Base-by-base conservation (phyloP, 2,888 invertebrate species). In the Nephrocerus scutellatus region DNA sequence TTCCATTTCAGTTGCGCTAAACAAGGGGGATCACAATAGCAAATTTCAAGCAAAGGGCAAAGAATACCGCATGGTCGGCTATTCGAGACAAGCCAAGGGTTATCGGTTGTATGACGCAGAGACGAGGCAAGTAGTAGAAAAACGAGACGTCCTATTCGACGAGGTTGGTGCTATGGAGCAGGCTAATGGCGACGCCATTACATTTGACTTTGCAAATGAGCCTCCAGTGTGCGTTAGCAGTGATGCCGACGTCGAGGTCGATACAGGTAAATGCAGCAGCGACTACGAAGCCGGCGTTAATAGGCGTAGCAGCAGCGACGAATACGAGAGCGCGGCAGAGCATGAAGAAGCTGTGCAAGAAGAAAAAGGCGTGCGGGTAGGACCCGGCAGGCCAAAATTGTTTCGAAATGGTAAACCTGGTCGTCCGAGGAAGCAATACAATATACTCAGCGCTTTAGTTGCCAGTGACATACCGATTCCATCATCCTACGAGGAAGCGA, bases 371-470 rank as follows among this genome's bases (percentile, higher is more conserved):
- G 24, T 28, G 5, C 32, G 32, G 34, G 23, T 39, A 34, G 44
- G 47, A 22, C 33, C 42, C 26, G 47, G 46, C 13, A 36, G 45
- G 36, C 43, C 47, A 21, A 39, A 22, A 30, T 9, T 46, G 6
- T 13, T 48, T 14, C 35, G 47, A 13, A 43, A 36, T n/a, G 49
- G 46, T 14, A 32, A 23, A 25, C 42, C 31, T 30, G 48, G 46
- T 9, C 44, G 44, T 16, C 46, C 47, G 2, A 18, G 19, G 20
- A 51, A 45, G 23, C 18, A 38, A 26, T 48, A 34, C 13, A 48
- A 51, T 25, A 13, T 35, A 10, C 16, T 48, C 6, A 33, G 41
- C 26, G 20, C 28, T 9, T 22, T 42, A 9, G 32, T 43, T 37
- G 31, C 35, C 10, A 23, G 23, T 22, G 30, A 35, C 14, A 22